Conservation (phyloP, 2,888 invertebrate genomes). For the Nemotelus pantherinus region DNA sequence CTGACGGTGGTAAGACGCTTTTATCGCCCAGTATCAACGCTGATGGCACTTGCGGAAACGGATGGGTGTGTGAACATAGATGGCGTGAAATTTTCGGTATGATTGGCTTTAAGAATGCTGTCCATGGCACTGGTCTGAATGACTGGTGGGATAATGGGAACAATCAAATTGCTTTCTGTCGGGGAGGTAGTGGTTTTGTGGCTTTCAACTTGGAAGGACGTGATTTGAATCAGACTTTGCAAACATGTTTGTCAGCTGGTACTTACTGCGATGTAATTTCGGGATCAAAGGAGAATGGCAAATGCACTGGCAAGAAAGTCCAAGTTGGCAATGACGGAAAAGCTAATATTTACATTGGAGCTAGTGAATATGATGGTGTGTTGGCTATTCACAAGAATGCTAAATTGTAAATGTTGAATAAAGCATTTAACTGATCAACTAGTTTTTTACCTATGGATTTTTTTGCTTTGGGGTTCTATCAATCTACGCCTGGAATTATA, state of each 20-base stretch:
- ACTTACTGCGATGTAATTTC: constrained; percentile 87
- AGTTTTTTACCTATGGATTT: too few relatives aligned
- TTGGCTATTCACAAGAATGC: constrained; percentile 73
- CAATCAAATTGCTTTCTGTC: constrained; percentile 86
- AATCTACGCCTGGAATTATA: too few relatives aligned
- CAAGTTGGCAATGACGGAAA: constrained; percentile 70
- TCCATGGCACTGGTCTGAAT: constrained; percentile 67
- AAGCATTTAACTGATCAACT: background rate
- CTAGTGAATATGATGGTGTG: constrained; percentile 72
- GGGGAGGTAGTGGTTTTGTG: constrained; percentile 79
- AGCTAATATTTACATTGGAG: constrained; percentile 69
- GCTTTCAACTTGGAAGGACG: constrained; percentile 77
- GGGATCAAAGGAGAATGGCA: constrained; percentile 69
- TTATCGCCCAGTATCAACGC: constrained; percentile 73
- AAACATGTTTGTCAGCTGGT: constrained; percentile 79
- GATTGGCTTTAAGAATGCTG: constrained; percentile 80
- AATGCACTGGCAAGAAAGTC: constrained; percentile 74
- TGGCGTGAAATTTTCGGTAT: constrained; percentile 85
- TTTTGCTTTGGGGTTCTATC: too few relatives aligned
- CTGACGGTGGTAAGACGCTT: constrained; percentile 71
- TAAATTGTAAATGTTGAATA: constrained; percentile 50
- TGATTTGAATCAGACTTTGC: constrained; percentile 68
- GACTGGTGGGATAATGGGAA: constrained; percentile 86
- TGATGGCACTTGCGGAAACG: constrained; percentile 74
- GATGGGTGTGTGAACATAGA: constrained; percentile 87